Evolutionary conservation across 2,113 vertebrate species (phyloP).

Genomic region (Rynchops niger): DNA sequence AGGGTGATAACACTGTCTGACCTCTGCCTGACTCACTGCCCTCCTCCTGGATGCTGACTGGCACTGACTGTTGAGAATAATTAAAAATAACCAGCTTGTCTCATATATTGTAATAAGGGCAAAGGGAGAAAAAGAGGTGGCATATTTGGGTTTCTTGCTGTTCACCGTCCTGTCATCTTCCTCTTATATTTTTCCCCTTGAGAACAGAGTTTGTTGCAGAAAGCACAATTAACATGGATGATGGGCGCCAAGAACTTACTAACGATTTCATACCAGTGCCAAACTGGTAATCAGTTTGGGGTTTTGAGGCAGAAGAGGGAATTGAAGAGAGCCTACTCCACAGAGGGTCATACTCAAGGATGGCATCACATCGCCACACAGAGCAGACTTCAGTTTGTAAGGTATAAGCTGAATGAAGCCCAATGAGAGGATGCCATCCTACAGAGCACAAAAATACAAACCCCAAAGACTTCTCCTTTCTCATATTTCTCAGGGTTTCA

Average conservation of each 20-base stretch:
- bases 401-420: neutral
- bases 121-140: neutral
- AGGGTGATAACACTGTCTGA: conserved; percentile 82
- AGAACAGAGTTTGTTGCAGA: conserved; percentile 7
- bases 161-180: neutral
- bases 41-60: conserved; percentile 74
- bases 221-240: neutral
- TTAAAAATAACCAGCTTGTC: conserved; percentile 57
- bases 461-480: neutral
- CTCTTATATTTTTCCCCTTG: neutral
- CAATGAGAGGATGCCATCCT: neutral
- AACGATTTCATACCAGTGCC: neutral
- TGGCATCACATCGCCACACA: neutral
- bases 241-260: conserved; percentile 32
- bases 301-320: conserved; percentile 9
- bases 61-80: conserved; percentile 42
- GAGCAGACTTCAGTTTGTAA: neutral
- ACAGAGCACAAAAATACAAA: neutral
- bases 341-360: neutral
- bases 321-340: neutral
- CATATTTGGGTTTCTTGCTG: neutral
- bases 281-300: conserved; percentile 25
- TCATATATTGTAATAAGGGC: neutral
- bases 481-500: neutral
- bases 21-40: conserved; percentile 77